phyloP scores from a whole-genome alignment of 2,797 vertebrate species.

The Semaprochilodus insignis region DNA sequence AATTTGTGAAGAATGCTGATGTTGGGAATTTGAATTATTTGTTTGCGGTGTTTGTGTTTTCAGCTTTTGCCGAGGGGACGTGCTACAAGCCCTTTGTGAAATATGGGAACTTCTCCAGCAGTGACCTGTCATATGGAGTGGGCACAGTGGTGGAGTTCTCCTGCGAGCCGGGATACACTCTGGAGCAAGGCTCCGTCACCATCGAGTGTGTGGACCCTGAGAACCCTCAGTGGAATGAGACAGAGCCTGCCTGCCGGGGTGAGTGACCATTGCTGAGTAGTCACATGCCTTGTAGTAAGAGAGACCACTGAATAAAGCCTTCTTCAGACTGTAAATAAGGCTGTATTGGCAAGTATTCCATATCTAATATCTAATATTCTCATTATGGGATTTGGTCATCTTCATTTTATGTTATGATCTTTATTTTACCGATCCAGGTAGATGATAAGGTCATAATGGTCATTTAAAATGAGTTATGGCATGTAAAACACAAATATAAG shows the following conservation, averaged over 20 bases:
- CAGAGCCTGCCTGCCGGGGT: conserved; percentile 95
- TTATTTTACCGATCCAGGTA: no score
- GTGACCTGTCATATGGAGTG: conserved; percentile 82
- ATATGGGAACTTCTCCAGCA: conserved; percentile 96
- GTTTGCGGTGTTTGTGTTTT: conserved; percentile 24
- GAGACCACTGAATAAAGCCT: no score
- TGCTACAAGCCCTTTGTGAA: conserved; percentile 97
- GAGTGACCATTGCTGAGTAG: conserved; percentile 39
- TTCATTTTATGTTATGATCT: no score
- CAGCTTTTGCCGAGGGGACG: conserved; percentile 91
- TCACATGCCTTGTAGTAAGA: no score
- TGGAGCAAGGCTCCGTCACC: conserved; percentile 95
- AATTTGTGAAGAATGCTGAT: no score
- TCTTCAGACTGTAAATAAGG: no score
- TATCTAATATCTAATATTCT: no score
- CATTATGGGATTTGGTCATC: no score
- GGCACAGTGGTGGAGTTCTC: conserved; percentile 94
- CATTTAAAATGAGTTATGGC: no score
- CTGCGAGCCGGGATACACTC: conserved; percentile 92
- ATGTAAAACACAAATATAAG: no score
- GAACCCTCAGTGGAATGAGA: conserved; percentile 97
- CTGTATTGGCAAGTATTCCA: no score
- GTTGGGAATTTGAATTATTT: neutral
- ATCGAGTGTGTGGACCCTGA: conserved; percentile 90
- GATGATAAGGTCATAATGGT: no score